Conservation (phyloP, 1,140 invertebrate genomes). For the Panagrolaimus sp. region DNA sequence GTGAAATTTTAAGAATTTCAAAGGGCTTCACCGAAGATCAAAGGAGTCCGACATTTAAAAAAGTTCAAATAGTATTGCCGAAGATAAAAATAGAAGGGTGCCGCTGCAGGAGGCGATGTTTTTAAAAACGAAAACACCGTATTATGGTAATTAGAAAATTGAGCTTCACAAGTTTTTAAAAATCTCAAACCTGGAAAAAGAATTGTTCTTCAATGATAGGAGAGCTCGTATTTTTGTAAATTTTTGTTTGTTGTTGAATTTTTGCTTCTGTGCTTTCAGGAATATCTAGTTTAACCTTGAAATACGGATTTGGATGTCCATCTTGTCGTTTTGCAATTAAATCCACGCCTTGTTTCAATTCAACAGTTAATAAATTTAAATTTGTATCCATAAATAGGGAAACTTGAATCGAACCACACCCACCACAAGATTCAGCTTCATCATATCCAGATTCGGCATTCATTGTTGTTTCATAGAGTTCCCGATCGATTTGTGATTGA, state of each 20-base stretch:
- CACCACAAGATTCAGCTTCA: conserved; percentile 27
- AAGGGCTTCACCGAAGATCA: too few species aligned
- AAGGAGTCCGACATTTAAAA: too few species aligned
- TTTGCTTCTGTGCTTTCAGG: conserved; percentile 43
- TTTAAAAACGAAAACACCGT: too few species aligned
- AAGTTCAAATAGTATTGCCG: too few species aligned
- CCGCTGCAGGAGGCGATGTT: too few species aligned
- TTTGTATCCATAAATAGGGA: conserved; percentile 38
- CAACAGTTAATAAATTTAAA: conserved; percentile 35
- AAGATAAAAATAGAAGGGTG: too few species aligned
- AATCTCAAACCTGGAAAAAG: conserved; percentile 48
- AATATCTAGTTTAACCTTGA: conserved; percentile 46
- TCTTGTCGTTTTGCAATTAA: conserved; percentile 46
- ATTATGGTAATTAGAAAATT: too few species aligned
- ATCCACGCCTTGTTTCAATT: conserved; percentile 45
- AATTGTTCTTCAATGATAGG: conserved; percentile 53
- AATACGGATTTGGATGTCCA: conserved; percentile 54
- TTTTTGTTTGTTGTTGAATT: conserved; percentile 46
- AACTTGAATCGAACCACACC: conserved; percentile 42
- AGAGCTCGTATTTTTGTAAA: conserved; percentile 41
- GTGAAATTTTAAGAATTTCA: too few species aligned
- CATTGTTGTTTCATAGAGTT: conserved; percentile 44
- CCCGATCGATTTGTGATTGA: conserved; percentile 52
- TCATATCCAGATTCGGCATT: conserved; percentile 39
- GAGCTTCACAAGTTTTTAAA: not conserved